Base-by-base conservation (phyloP, 1,140 invertebrate genomes). In the Drosophila ercepeae region DNA sequence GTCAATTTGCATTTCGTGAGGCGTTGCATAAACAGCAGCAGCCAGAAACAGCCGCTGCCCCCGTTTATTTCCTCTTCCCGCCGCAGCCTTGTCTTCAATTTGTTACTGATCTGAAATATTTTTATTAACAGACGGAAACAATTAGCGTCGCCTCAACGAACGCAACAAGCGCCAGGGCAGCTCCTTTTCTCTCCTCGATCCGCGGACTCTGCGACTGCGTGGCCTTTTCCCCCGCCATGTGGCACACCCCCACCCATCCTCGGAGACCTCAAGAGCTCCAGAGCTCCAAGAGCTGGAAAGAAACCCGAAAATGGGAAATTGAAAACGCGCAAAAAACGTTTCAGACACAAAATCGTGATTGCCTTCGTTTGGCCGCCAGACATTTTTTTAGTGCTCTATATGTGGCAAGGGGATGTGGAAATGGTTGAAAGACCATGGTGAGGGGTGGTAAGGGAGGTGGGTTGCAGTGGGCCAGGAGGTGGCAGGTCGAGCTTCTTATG, bases 71-170 rank as follows among this genome's bases (percentile, higher is more conserved):
- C 32, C 19, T 18, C 44, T 16, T n/a, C 13, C 23, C 21, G 39
- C 46, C 39, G 4, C 58, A 41, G 29, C 55, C 75, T 81, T 77
- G 81, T 88, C 75, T 82, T 79, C 82, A 86, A 86, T 86, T 86
- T 86, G 82, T 88, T 74, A 74, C 77, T 84, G 77, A 75, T 68
- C 77, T 89, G 61, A 88, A 88, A 88, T 88, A 88, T 88, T 88
- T 88, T 88, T 88, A 88, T 88, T 88, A 88, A 82, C 82, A 81
- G 82, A 88, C 82, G 82, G 83, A 88, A 88, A 88, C 82, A 88
- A 88, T 88, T 88, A 88, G 82, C 82, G 77, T 81, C 73, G 73
- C 82, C 63, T 74, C 67, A 27, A 25, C 60, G 42, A 78, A 75
- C 41, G 48, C 64, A 49, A 82, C 25, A 71, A 61, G 70, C 18